Evolutionary conservation across 2,888 invertebrate genomes (phyloP), one percentile per base, ranked within the genome.

Genomic region (Hipparchia sbordonii): DNA sequence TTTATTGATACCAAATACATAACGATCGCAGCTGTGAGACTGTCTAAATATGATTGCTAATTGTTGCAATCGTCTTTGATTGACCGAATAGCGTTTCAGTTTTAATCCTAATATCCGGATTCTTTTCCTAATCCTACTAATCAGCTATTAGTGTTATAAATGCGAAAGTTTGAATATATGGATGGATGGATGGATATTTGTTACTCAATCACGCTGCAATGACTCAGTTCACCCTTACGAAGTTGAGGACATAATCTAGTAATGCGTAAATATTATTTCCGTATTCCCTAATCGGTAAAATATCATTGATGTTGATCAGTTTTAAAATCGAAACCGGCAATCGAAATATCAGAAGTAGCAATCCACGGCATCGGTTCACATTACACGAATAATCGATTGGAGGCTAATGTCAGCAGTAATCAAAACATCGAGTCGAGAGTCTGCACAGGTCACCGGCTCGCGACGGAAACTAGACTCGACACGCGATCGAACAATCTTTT

Each of bases 351-450:
- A 81, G 77, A 78, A 78, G 81, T 78, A 71, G 68, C 68, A 69
- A 73, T 70, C 66, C 69, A 77, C 83, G 83, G 84, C 82, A 89
- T 91, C 91, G 86, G 86, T 82, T 89, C 86, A 87, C 83, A 88
- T 92, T 88, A 89, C 84, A 87, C 85, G 85, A 88, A 88, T 92
- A 92, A 92, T 92, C 91, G 92, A 92, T 92, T 88, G 88, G 86
- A 84, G 86, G 87, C 85, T 89, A 92, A 91, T 91, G 91, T 90
- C 92, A 91, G 89, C 79, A 85, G 87, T 89, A 93, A 93, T 93
- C 93, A 92, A 91, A 93, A 92, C 91, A 91, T 87, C 86, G 78
- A 77, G n/a, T 8, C 13, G 76, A 78, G 76, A 78, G 67, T 70
- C 80, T 81, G 83, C 86, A 82, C 91, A 89, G 93, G 92, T 93